Evolutionary conservation across 1,140 invertebrate species (phyloP).

Genomic region (Dendroctonus valens): DNA sequence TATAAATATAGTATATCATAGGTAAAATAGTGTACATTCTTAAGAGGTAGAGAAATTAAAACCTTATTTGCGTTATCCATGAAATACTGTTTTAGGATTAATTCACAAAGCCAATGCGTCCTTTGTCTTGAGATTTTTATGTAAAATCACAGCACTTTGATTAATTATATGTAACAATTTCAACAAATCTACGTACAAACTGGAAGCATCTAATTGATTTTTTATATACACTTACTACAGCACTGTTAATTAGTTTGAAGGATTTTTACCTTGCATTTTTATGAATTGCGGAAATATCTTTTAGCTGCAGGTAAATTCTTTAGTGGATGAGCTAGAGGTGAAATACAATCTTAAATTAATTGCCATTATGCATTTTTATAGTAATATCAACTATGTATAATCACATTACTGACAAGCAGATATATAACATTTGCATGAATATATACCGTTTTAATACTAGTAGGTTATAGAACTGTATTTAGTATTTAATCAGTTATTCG

Average conservation of each 20-base stretch:
- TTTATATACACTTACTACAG: background rate
- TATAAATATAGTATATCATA: constrained; percentile 9
- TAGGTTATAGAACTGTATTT: background rate
- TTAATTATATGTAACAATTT: constrained; percentile 7
- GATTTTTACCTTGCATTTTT: no score
- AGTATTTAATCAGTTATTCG: background rate
- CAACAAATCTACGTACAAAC: constrained; percentile 1
- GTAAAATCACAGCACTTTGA: constrained; percentile 23
- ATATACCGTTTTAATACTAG: background rate
- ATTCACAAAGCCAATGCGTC: no score
- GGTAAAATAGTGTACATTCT: constrained; percentile 18
- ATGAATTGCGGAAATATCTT: no score
- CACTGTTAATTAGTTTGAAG: no score
- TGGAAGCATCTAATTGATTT: background rate
- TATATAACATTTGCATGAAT: constrained; percentile 2
- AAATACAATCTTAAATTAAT: no score
- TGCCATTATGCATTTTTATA: no score
- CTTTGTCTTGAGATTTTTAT: no score
- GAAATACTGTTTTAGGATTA: constrained; percentile 1
- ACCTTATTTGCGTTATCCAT: background rate
- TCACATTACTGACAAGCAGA: constrained; percentile 31
- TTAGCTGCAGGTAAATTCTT: no score
- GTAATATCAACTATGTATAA: background rate
- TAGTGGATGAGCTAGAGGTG: no score
- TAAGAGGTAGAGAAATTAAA: constrained; percentile 10